Evolutionary conservation across 2,888 invertebrate genomes (phyloP).

Genomic region (Ptilodon capucinus): DNA sequence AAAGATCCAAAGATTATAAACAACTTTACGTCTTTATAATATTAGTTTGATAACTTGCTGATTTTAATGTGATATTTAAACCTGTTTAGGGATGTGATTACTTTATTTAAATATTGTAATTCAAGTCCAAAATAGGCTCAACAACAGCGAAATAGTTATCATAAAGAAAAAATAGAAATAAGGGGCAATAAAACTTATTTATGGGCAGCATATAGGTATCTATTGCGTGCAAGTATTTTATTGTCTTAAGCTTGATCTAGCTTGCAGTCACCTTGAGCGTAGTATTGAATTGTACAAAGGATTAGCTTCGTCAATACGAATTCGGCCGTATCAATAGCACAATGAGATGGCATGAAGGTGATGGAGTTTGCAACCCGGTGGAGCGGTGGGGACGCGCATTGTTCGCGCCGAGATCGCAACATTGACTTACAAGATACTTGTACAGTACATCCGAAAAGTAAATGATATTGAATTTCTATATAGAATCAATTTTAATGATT

Average conservation of each 20-base stretch:
- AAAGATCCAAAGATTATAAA: too few species aligned
- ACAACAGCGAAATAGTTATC: too few species aligned
- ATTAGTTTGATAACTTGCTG: too few species aligned
- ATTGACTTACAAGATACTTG: not conserved
- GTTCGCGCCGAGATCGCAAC: conserved; percentile 24
- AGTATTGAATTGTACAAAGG: conserved; percentile 51
- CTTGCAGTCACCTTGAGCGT: conserved; percentile 39
- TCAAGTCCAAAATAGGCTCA: too few species aligned
- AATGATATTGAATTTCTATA: not conserved
- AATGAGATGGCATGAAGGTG: conserved; percentile 49
- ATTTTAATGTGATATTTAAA: too few species aligned
- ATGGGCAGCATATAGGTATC: not conserved
- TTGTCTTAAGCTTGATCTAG: conserved; percentile 26
- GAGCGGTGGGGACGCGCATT: conserved; percentile 39
- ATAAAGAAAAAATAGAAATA: not conserved
- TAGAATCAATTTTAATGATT: too few species aligned
- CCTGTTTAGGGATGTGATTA: too few species aligned
- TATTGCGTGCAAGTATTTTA: conserved; percentile 15
- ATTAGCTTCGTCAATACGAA: conserved; percentile 42
- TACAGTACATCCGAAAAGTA: not conserved
- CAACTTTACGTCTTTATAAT: too few species aligned
- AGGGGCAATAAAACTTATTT: not conserved
- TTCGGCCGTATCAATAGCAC: conserved; percentile 42
- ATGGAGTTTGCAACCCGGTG: conserved; percentile 34
- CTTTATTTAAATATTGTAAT: too few species aligned